Evolutionary conservation across 2,113 vertebrate species (phyloP), one percentile per base, ranked within the genome.

Genomic region (Engystomops pustulosus): DNA sequence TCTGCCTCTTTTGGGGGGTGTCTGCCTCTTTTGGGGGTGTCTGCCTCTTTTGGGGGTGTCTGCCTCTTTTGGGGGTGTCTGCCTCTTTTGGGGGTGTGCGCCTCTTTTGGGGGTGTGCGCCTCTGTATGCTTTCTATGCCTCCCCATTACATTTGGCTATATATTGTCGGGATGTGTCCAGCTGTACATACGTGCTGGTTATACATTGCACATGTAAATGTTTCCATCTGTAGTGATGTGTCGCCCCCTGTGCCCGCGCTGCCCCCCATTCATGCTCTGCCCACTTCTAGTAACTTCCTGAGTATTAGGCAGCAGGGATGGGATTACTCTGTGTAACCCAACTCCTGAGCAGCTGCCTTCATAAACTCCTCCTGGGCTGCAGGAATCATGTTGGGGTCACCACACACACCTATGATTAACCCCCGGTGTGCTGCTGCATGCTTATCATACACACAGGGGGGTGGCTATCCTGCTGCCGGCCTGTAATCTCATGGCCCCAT

Each of bases 261-360:
- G 41, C 12, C 23, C 44, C 14, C 78, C 79, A 68, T 69, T 80
- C 60, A 80, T 68, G 27, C 7, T 25, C 36, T 60, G 15, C 36
- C 55, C 38, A n/a, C 20, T 11, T 23, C 38, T 27, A 78, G 82
- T 55, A 17, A 25, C 82, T 84, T 78, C 72, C 82, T 78, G 74
- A 75, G 74, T 78, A 69, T 84, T 45, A 44, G 23, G 30, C 62
- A 41, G 44, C 36, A 15, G 36, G 72, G 10, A 30, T 77, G 41
- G 41, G 38, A 49, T 84, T 84, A 67, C 58, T 25, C 0, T 4
- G 44, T 84, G 82, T 84, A 84, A 84, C 74, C 32, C 72, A 69
- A 78, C 82, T 55, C 82, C 72, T 55, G 18, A 69, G 82, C 82
- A 84, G 82, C 82, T 78, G 82, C 74, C 78, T 32, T 44, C 47